Conservation (phyloP, 2,888 invertebrate species). For the Hermaeophaga mercurialis region DNA sequence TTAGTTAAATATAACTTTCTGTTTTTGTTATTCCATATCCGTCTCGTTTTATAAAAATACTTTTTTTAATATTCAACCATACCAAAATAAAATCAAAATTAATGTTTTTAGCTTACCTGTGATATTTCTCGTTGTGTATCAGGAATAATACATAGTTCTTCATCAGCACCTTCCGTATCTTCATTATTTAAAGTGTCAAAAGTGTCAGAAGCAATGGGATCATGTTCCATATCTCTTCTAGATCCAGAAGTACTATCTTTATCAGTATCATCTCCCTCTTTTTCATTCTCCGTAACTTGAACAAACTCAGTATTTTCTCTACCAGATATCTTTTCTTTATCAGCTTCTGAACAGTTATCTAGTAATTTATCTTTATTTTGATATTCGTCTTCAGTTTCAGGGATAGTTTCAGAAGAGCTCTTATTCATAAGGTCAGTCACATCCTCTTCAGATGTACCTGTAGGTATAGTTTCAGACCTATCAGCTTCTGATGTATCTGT, state of each 20-base stretch:
- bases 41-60: too few species aligned
- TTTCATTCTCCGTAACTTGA: slow-evolving; percentile 44
- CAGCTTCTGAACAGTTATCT: slow-evolving; percentile 17
- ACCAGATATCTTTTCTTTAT: slow-evolving; percentile 31
- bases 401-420: background rate
- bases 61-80: background rate
- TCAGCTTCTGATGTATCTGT: background rate
- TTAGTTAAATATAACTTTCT: too few species aligned
- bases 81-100: background rate
- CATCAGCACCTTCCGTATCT: slow-evolving; percentile 64
- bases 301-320: slow-evolving; percentile 45
- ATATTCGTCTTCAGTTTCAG: slow-evolving; percentile 23
- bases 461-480: background rate
- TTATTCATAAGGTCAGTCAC: too few species aligned
- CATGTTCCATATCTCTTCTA: slow-evolving; percentile 29
- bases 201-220: slow-evolving; percentile 44
- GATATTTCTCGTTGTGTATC: slow-evolving; percentile 71
- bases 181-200: slow-evolving; percentile 43
- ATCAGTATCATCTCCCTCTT: slow-evolving; percentile 25
- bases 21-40: too few species aligned
- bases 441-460: background rate
- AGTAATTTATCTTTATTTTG: slow-evolving; percentile 41
- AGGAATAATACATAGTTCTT: slow-evolving; percentile 71
- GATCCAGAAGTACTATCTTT: slow-evolving; percentile 15
- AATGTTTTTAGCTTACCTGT: slow-evolving; percentile 54